Conservation (phyloP, 2,888 invertebrate species). For the Tetranychus truncatus region DNA sequence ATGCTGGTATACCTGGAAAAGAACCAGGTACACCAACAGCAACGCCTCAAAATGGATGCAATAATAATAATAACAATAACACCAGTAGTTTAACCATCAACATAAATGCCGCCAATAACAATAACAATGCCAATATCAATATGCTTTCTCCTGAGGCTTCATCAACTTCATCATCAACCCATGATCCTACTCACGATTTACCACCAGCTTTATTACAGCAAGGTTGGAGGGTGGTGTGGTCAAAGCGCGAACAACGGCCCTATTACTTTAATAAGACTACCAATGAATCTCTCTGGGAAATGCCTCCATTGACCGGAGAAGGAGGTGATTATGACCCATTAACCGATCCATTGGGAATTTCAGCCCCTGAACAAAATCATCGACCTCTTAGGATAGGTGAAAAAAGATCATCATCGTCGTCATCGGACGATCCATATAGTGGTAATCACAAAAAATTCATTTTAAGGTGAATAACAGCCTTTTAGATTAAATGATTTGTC, state of each 20-base stretch:
- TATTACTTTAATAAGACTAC: conserved; percentile 93
- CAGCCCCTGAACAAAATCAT: conserved; percentile 26
- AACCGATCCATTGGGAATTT: conserved; percentile 70
- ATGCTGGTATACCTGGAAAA: background rate
- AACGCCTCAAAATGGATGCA: background rate
- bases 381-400: conserved; percentile 33
- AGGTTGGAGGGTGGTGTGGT: conserved; percentile 94
- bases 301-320: conserved; percentile 46
- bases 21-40: background rate
- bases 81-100: background rate
- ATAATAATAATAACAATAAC: background rate
- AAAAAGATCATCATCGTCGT: conserved; percentile 50
- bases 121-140: background rate
- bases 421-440: background rate
- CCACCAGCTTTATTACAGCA: conserved; percentile 55
- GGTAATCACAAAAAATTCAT: conserved; percentile 60
- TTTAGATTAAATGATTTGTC: too few species aligned
- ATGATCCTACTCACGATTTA: conserved; percentile 36
- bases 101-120: background rate
- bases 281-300: conserved; percentile 91
- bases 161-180: background rate
- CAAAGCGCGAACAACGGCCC: conserved; percentile 76
- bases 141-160: background rate
- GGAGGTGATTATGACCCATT: conserved; percentile 54
- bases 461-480: conserved; percentile 41